Percentiles rank a stretch among this genome's conserved stretches.
phyloP scores from a whole-genome alignment of 1,140 invertebrate species.

The Drosophila athabasca region DNA sequence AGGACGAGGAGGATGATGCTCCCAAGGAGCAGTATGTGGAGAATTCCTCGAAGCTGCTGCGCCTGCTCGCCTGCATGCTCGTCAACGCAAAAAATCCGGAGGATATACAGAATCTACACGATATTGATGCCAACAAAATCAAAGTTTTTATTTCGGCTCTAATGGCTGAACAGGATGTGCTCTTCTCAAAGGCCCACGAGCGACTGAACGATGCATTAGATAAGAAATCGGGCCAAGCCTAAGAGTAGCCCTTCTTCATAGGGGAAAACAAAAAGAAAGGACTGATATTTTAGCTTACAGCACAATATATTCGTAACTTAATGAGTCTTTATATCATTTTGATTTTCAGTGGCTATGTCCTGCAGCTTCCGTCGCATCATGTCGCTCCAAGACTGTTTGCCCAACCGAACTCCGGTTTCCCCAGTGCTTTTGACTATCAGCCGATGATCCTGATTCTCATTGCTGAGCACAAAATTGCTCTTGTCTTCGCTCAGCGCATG shows the following conservation, averaged over 20 bases:
- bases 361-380: slow-evolving; percentile 52
- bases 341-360: neutral
- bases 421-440: slow-evolving; percentile 41
- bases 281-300: slow-evolving; percentile 72
- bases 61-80: slow-evolving; percentile 52
- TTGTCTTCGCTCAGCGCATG: slow-evolving; percentile 44
- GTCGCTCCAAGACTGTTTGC: slow-evolving; percentile 77
- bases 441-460: slow-evolving; percentile 31
- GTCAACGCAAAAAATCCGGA: slow-evolving; percentile 37
- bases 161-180: slow-evolving; percentile 45
- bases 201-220: slow-evolving; percentile 38
- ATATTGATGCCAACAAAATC: slow-evolving; percentile 42
- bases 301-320: slow-evolving; percentile 62
- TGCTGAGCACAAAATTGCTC: slow-evolving; percentile 43
- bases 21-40: slow-evolving; percentile 64
- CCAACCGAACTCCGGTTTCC: slow-evolving; percentile 63
- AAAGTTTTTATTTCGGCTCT: slow-evolving; percentile 43
- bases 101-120: slow-evolving; percentile 28
- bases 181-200: slow-evolving; percentile 62
- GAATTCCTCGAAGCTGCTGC: slow-evolving; percentile 61
- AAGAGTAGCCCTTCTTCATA: slow-evolving; percentile 40
- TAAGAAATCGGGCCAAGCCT: slow-evolving; percentile 67
- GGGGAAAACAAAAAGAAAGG: slow-evolving; percentile 46
- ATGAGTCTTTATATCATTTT: slow-evolving; percentile 3
- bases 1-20: slow-evolving; percentile 62